These are phyloP conservation scores for Heliconius erato DNA, from an alignment of 2,888 invertebrate genomes.

Conservation along the genomic window DNA sequence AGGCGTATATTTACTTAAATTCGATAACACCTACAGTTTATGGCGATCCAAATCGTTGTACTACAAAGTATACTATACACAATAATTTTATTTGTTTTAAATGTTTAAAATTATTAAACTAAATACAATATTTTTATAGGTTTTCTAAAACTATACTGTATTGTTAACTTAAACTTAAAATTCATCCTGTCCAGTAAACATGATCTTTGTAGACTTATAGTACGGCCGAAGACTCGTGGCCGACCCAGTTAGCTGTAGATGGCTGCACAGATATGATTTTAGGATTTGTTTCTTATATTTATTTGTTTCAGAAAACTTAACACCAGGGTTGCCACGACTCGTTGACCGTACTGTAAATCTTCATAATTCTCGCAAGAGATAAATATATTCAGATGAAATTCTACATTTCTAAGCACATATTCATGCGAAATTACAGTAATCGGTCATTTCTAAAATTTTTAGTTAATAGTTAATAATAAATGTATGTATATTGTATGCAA, in stretches of 20 bases:
- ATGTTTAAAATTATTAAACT: neutral
- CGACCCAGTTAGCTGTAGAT: neutral
- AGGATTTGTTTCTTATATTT: too few species aligned
- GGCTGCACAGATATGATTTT: too few species aligned
- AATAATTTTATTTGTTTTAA: slow-evolving; percentile 70
- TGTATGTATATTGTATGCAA: neutral
- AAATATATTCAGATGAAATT: neutral
- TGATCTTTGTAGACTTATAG: neutral
- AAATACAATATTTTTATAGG: neutral
- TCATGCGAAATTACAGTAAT: neutral
- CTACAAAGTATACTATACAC: slow-evolving; percentile 99
- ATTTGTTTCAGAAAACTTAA: neutral
- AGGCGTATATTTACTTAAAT: slow-evolving; percentile 98
- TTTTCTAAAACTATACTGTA: neutral
- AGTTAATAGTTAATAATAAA: neutral
- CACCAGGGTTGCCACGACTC: neutral
- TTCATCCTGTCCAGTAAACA: neutral
- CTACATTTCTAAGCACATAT: neutral
- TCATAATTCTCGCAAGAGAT: neutral
- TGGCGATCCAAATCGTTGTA: slow-evolving; percentile 99
- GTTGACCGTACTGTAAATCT: neutral
- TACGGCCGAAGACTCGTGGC: neutral
- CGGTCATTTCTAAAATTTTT: neutral
- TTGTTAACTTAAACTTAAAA: neutral
- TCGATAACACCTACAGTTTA: slow-evolving; percentile 99